Evolutionary conservation across 2,797 vertebrate species (phyloP), one percentile per base, ranked within the genome.

Genomic region (Xenopus petersii): DNA sequence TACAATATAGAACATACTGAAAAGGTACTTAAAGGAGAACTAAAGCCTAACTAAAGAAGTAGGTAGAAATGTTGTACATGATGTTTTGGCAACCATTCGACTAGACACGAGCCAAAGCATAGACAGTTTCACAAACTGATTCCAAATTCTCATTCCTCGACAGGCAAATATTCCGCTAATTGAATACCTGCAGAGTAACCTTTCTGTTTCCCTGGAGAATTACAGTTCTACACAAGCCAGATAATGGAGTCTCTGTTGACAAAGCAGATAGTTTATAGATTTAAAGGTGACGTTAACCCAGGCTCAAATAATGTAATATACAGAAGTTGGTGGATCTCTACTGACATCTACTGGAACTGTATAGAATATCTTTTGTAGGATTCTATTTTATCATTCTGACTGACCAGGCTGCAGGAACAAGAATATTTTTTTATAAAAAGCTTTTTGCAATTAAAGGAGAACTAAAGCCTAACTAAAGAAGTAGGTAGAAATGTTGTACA

Each of bases 331-430:
- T 76, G 36, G 55, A 61, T 66, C 68, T 71, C 49, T 71, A 54
- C 62, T 71, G 75, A 60, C 75, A 76, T 71, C 75, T 76, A 61
- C 10, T 64, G 74, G 54, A 16, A 7, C 1, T 42, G 36, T 42
- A 42, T 42, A 42, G 5, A 42, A 42, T 1, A 3, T 42, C 1
- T 42, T 42, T 42, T 42, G 36, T 42, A 42, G 5, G 5, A 3
- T 4, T 42, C 5, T 5, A 7, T 5, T 42, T 42, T 42, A 42
- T 42, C 36, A 42, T 42, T 42, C 36, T 42, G 26, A 4, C 36
- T 42, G 8, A 4, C 8, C 1, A 5, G 36, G 36, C 36, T 42
- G 36, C 36, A 42, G 36, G 36, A 42, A 42, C 8, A 42, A 42
- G 6, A 42, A 1, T 30, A 30, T 30, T 30, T 30, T 2, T 30